A percentile compares a stretch with the other conserved stretches of the same genome.
phyloP scores from a whole-genome alignment of 1,140 invertebrate genomes.

The Drosophila pallidifrons region DNA sequence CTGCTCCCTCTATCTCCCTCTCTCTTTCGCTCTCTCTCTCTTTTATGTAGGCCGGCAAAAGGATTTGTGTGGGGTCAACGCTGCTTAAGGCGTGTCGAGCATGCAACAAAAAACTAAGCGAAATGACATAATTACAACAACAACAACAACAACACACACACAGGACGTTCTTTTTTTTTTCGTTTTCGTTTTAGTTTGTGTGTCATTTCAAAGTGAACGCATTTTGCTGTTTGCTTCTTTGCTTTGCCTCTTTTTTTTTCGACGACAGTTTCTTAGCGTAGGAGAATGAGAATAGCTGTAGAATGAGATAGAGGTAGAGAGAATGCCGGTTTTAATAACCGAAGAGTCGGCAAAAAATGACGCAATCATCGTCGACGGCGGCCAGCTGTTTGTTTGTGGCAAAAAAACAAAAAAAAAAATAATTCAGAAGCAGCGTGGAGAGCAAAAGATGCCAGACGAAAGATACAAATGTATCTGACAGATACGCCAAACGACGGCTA shows the following conservation, averaged over 20 bases:
- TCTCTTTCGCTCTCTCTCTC: no score
- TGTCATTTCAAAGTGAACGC: slow-evolving; percentile 4
- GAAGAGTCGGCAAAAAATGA: neutral
- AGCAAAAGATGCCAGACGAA: slow-evolving; percentile 12
- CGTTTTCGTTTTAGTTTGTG: neutral
- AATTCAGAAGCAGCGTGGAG: neutral
- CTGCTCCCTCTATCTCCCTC: no score
- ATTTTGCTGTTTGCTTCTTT: neutral
- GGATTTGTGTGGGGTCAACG: slow-evolving; percentile 17
- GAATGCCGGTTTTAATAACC: neutral
- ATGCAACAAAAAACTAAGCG: slow-evolving; percentile 13
- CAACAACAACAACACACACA: neutral
- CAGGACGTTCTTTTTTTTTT: slow-evolving; percentile 14
- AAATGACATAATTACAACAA: slow-evolving; percentile 43
- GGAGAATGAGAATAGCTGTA: neutral
- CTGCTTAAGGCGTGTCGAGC: slow-evolving; percentile 23
- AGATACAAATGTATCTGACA: slow-evolving; percentile 42
- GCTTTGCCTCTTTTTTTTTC: neutral
- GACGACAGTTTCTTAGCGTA: neutral
- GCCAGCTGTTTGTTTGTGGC: neutral
- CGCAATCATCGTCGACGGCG: neutral
- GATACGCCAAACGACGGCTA: slow-evolving; percentile 12
- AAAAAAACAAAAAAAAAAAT: no score
- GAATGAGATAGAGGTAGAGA: neutral
- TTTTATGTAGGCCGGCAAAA: slow-evolving; percentile 41